Evolutionary conservation across 1,140 invertebrate genomes (phyloP), one percentile per base, ranked within the genome.

Genomic region (Conopomorpha cramerella): DNA sequence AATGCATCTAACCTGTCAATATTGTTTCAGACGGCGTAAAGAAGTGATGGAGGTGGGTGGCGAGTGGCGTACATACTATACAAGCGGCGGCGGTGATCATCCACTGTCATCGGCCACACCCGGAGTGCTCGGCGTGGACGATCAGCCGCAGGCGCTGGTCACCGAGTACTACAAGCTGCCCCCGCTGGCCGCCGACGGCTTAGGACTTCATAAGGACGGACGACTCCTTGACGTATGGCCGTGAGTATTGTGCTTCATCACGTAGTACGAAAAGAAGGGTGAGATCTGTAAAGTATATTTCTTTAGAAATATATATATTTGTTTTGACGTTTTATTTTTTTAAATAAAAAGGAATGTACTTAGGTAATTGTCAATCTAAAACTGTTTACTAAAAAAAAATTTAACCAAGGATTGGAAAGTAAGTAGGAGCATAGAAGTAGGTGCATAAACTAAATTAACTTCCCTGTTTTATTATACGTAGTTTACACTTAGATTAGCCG

Each of bases 111-210:
- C 58, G n/a, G 64, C 67, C 28, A 60, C 65, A 14, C 60, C 63
- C 3, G 57, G 64, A 4, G 59, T 71, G 30, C 55, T 71, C 3
- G 65, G 60, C 25, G 66, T 71, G 7, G 36, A 52, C 1, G 66
- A 64, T 32, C 62, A 65, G 38, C 57, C 55, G 4, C 56, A 65
- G 41, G 39, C 71, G 3, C 54, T 71, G 26, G 57, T 71, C 39
- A 62, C 67, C 28, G 74, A 79, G 43, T 79, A 76, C 50, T 79
- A 79, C 57, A 77, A 78, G 49, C 56, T 79, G 45, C 77, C 77
- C 8, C 55, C 74, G 2, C 48, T 77, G 2, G 57, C 42, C 2
- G 71, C 70, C 40, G 64, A 77, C 1, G 64, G 66, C 37, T 59
- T 74, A 30, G 66, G 46, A 34, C 48, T 77, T 13, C 65, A 71